phyloP scores from a whole-genome alignment of 2,888 invertebrate genomes.

The Pyrrhia umbra region DNA sequence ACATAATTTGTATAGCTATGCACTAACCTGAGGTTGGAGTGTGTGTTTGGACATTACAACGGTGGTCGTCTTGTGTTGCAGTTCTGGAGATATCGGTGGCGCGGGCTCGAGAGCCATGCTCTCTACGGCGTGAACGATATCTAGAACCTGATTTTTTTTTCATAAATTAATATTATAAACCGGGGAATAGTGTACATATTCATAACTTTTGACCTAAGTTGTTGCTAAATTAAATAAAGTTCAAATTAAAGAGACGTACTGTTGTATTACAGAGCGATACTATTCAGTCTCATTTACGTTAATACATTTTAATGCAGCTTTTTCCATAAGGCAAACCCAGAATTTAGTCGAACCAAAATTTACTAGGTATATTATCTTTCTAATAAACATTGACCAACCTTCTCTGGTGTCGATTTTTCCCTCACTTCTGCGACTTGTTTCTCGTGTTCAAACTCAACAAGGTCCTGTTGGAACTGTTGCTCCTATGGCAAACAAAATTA shows the following conservation, averaged over 20 bases:
- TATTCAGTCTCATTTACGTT: too few relatives aligned
- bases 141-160: constrained; percentile 91
- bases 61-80: constrained; percentile 95
- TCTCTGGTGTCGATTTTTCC: constrained; percentile 96
- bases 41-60: constrained; percentile 98
- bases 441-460: constrained; percentile 94
- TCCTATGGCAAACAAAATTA: constrained; percentile 85
- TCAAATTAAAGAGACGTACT: too few relatives aligned
- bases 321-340: too few relatives aligned
- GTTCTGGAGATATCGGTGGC: constrained; percentile 94
- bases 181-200: neutral
- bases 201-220: too few relatives aligned
- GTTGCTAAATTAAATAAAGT: too few relatives aligned
- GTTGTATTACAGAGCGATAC: too few relatives aligned
- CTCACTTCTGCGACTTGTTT: constrained; percentile 92
- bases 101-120: constrained; percentile 92
- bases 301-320: too few relatives aligned
- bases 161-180: neutral
- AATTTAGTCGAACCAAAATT: too few relatives aligned
- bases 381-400: constrained; percentile 84
- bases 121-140: constrained; percentile 97
- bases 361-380: neutral
- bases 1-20: neutral
- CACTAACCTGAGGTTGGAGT: constrained; percentile 92
- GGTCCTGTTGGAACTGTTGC: constrained; percentile 92